phyloP scores from a whole-genome alignment of 2,888 invertebrate genomes.

The Drosophila fulvimacula region DNA sequence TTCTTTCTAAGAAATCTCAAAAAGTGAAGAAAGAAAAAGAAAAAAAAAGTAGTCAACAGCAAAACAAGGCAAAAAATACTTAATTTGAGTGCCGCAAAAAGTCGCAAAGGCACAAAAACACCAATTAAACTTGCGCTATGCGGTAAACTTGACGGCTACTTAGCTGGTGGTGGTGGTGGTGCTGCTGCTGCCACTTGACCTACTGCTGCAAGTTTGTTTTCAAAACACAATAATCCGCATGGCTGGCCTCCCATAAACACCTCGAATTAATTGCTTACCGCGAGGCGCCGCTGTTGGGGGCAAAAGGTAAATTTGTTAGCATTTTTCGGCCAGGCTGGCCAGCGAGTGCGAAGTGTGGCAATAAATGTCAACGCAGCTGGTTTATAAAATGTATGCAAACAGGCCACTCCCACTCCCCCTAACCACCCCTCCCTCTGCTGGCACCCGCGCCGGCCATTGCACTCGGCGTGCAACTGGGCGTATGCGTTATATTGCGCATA shows the following conservation, averaged over 20 bases:
- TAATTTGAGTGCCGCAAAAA: conserved; percentile 5
- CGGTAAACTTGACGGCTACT: conserved; percentile 26
- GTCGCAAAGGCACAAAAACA: conserved; percentile 15
- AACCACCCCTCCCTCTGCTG: too few relatives aligned
- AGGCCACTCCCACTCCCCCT: too few relatives aligned
- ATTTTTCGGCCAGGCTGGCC: conserved; percentile 21
- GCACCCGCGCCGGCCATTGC: conserved; percentile 29
- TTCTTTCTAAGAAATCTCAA: conserved; percentile 16
- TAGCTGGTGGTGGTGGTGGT: conserved; percentile 1
- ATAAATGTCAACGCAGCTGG: conserved; percentile 54
- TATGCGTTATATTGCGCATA: conserved; percentile 50
- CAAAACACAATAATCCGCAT: conserved; percentile 51
- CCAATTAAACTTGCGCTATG: conserved; percentile 46
- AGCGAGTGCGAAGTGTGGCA: conserved; percentile 41
- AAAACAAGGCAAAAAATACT: conserved; percentile 1
- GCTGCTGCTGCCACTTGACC: conserved; percentile 38
- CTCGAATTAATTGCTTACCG: conserved; percentile 49
- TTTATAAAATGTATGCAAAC: conserved; percentile 26
- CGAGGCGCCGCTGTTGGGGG: neutral
- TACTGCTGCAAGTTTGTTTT: conserved; percentile 40
- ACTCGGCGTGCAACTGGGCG: conserved; percentile 55
- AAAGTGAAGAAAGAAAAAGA: neutral
- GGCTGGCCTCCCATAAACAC: conserved; percentile 56
- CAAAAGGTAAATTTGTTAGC: conserved; percentile 24
- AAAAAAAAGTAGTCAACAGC: neutral